phyloP scores from a whole-genome alignment of 1,140 invertebrate genomes.

The Drosophila mayri region DNA sequence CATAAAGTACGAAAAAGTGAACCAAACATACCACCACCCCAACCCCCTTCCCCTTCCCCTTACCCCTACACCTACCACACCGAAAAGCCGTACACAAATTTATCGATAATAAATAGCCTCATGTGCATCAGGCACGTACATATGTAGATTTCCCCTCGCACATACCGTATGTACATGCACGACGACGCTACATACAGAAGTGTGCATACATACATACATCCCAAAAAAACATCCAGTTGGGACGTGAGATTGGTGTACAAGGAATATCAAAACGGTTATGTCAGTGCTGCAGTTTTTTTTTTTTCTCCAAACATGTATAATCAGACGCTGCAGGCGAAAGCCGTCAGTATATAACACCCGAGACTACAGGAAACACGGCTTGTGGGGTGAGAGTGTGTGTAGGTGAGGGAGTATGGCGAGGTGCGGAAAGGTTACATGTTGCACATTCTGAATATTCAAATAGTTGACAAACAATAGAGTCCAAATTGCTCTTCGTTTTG shows the following conservation, averaged over 20 bases:
- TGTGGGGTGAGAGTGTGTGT: constrained; percentile 1
- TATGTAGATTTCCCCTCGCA: constrained; percentile 13
- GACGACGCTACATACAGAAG: constrained; percentile 10
- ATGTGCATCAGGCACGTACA: constrained; percentile 37
- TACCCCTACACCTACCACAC: neutral
- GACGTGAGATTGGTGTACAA: constrained; percentile 23
- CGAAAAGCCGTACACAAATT: constrained; percentile 31
- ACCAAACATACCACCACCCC: constrained; percentile 2
- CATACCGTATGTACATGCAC: constrained; percentile 15
- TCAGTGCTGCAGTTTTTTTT: constrained; percentile 23
- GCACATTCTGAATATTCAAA: constrained; percentile 23
- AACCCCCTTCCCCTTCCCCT: neutral
- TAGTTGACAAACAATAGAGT: constrained; percentile 17
- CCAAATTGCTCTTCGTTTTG: constrained; percentile 7
- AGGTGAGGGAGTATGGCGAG: neutral
- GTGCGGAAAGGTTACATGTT: constrained; percentile 14
- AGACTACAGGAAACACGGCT: constrained; percentile 6
- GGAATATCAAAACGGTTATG: constrained; percentile 34
- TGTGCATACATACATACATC: constrained; percentile 8
- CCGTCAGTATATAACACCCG: constrained; percentile 10
- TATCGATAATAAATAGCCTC: constrained; percentile 36
- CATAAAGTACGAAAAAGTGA: constrained; percentile 13
- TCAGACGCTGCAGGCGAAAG: constrained; percentile 15
- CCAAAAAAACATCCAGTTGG: constrained; percentile 18
- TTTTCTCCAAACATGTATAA: constrained; percentile 14